phyloP scores from a whole-genome alignment of 92 coral and sea anemone species.

The Paragorgia papillata region DNA sequence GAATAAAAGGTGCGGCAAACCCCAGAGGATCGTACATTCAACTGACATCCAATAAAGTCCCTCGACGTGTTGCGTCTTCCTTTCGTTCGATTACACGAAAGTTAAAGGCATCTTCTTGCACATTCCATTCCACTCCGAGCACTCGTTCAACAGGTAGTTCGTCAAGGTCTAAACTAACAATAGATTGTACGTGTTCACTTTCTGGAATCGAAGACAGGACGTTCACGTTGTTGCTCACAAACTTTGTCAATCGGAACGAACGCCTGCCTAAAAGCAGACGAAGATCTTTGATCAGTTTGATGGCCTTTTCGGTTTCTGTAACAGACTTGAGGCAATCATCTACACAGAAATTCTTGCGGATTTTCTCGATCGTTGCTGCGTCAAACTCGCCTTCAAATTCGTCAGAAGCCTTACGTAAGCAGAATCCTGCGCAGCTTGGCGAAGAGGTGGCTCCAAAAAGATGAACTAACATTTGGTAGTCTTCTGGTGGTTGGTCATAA shows the following conservation, averaged over 20 bases:
- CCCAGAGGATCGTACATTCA: no score
- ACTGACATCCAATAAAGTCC: no score
- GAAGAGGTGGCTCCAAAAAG: conserved; percentile 40
- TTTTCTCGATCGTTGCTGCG: background rate
- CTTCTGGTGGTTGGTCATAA: conserved; percentile 32
- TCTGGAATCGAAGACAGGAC: conserved; percentile 20
- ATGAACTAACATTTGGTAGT: conserved; percentile 39
- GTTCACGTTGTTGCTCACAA: background rate
- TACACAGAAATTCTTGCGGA: conserved; percentile 31
- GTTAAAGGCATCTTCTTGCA: conserved; percentile 15
- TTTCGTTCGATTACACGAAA: background rate
- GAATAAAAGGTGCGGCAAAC: no score
- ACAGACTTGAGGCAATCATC: conserved; percentile 45
- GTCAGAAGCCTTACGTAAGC: conserved; percentile 27
- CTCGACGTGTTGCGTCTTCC: no score
- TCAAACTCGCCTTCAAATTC: conserved; percentile 28
- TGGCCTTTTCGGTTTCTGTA: background rate
- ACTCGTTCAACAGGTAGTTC: conserved; percentile 24
- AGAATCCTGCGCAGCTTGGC: conserved; percentile 45
- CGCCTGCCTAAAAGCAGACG: background rate
- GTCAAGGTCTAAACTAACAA: conserved; percentile 19
- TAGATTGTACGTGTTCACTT: conserved; percentile 19
- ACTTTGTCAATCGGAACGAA: conserved; percentile 26
- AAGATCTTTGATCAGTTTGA: conserved; percentile 9
- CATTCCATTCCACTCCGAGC: conserved; percentile 17